Evolutionary conservation across 2,888 invertebrate genomes (phyloP).

Genomic region (Tenthredo distinguenda): DNA sequence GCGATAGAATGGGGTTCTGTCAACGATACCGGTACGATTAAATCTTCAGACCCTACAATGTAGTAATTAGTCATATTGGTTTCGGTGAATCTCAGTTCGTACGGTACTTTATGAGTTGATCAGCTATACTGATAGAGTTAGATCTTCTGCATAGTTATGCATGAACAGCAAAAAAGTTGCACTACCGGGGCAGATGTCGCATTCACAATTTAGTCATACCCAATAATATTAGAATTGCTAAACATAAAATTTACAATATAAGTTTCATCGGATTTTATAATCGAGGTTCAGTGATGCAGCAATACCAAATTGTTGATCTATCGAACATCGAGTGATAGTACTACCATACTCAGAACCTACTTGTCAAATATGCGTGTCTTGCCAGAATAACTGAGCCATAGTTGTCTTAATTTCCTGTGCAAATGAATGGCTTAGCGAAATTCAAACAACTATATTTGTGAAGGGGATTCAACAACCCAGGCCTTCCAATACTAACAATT

Average conservation of each 20-base stretch:
- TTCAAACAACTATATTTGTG: background rate
- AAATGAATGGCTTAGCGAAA: background rate
- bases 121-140: background rate
- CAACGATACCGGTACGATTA: background rate
- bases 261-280: background rate
- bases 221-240: background rate
- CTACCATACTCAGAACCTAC: background rate
- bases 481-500: background rate
- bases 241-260: background rate
- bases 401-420: background rate
- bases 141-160: background rate
- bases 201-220: too few species aligned
- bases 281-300: background rate
- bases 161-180: background rate
- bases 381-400: background rate
- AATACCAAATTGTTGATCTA: background rate
- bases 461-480: background rate
- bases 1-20: background rate
- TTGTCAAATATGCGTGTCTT: background rate
- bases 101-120: background rate
- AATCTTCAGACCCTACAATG: background rate
- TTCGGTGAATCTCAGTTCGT: background rate
- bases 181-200: too few species aligned
- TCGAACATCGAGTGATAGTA: background rate
- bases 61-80: background rate